These are phyloP conservation scores for rabbit (Oryctolagus cuniculus) DNA, from an alignment of 2,113 vertebrate genomes.

Conservation along the genomic window DNA sequence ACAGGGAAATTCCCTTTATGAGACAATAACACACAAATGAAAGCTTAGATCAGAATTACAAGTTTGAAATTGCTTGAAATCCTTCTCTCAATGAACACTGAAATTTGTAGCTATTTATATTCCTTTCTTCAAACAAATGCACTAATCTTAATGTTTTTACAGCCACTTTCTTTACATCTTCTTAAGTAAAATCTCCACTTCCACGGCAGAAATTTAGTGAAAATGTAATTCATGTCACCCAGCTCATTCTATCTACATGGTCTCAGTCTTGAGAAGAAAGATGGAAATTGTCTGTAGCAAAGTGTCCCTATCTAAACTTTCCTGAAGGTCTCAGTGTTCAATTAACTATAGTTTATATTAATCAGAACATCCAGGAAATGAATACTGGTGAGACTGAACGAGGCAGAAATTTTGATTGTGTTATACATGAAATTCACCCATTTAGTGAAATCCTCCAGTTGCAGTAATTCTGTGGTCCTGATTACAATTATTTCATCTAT, in stretches of 20 bases:
- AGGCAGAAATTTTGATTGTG: slow-evolving; percentile 85
- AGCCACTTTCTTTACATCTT: slow-evolving; percentile 30
- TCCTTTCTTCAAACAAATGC: slow-evolving; percentile 56
- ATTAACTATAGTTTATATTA: slow-evolving; percentile 87
- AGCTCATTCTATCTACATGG: slow-evolving; percentile 14
- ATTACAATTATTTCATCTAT: slow-evolving; percentile 87
- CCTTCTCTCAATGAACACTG: slow-evolving; percentile 34
- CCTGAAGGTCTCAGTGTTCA: slow-evolving; percentile 81
- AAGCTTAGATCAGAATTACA: slow-evolving; percentile 24
- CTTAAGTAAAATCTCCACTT: slow-evolving; percentile 65
- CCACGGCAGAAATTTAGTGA: slow-evolving; percentile 40
- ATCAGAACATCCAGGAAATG: slow-evolving; percentile 85
- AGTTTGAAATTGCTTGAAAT: slow-evolving; percentile 62
- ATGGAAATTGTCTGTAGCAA: slow-evolving; percentile 73
- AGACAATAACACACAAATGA: slow-evolving; percentile 51
- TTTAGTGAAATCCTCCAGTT: slow-evolving; percentile 83
- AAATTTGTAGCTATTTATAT: slow-evolving; percentile 64
- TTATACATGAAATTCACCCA: slow-evolving; percentile 85
- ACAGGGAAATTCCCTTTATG: slow-evolving; percentile 34
- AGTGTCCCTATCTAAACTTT: slow-evolving; percentile 79
- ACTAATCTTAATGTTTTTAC: slow-evolving; percentile 41
- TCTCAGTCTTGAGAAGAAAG: slow-evolving; percentile 59
- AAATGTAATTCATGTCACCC: slow-evolving; percentile 32
- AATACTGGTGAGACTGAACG: slow-evolving; percentile 81
- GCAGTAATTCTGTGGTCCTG: slow-evolving; percentile 83